A percentile compares a stretch with the other conserved stretches of the same genome.
Conservation (phyloP, 2,888 invertebrate species). For the Panopea generosa region DNA sequence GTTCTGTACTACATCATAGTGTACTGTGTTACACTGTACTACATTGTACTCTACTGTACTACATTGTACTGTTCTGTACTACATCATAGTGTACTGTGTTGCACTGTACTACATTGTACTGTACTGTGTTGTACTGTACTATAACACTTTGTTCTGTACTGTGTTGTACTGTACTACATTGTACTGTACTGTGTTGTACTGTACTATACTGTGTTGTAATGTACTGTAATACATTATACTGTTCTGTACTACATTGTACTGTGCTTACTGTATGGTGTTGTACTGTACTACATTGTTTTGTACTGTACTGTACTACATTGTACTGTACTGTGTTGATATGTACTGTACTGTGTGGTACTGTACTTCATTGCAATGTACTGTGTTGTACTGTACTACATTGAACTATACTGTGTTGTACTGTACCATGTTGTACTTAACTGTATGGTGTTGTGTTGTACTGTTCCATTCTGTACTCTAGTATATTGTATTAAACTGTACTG, state of each 20-base stretch:
- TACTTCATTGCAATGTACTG: slow-evolving; percentile 26
- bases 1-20: no score
- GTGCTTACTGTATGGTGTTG: not conserved
- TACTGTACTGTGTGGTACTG: slow-evolving; percentile 15
- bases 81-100: no score
- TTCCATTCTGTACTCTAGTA: slow-evolving; percentile 17
- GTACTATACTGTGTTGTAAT: no score
- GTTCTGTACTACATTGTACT: no score
- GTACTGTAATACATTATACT: no score
- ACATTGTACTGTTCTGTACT: not conserved
- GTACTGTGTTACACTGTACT: not conserved
- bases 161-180: slow-evolving; percentile 37
- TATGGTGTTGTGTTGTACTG: slow-evolving; percentile 8
- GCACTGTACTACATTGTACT: slow-evolving; percentile 23
- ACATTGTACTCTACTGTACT: slow-evolving; percentile 4
- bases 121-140: slow-evolving; percentile 24
- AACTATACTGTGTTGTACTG: slow-evolving; percentile 23
- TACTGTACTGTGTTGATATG: slow-evolving; percentile 13
- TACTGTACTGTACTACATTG: slow-evolving; percentile 11
- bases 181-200: slow-evolving; percentile 22
- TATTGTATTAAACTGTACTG: slow-evolving; percentile 12
- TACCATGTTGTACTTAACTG: slow-evolving; percentile 25
- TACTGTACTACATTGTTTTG: slow-evolving; percentile 9
- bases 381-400: slow-evolving; percentile 23
- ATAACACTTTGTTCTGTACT: slow-evolving; percentile 31